Evolutionary conservation across 2,113 vertebrate species (phyloP).

Genomic region (Protobothrops mucrosquamatus): DNA sequence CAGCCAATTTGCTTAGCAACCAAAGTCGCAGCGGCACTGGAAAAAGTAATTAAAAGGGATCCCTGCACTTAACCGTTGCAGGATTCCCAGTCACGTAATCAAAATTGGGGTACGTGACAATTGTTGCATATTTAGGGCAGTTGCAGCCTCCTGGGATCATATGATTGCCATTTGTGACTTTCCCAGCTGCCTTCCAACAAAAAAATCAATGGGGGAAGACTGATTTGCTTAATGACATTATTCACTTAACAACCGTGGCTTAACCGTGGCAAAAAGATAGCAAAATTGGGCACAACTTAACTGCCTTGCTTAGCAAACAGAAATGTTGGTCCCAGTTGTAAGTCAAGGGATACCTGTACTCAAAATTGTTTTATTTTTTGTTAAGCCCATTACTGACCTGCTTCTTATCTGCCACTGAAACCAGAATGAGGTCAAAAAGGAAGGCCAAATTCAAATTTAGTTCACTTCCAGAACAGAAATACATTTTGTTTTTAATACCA

Average conservation of each 20-base stretch:
- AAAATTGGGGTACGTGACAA: neutral
- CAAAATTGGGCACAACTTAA: neutral
- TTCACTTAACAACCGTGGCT: too few relatives aligned
- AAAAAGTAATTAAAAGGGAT: neutral
- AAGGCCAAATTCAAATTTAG: neutral
- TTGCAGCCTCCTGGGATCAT: too few relatives aligned
- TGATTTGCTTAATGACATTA: too few relatives aligned
- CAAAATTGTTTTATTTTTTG: neutral
- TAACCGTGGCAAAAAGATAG: neutral
- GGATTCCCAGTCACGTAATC: neutral
- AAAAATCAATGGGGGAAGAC: too few relatives aligned
- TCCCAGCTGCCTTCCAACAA: too few relatives aligned
- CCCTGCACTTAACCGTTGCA: neutral
- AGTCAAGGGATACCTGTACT: neutral
- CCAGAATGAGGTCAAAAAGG: neutral
- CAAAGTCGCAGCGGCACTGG: neutral
- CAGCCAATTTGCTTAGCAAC: neutral
- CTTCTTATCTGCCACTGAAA: neutral
- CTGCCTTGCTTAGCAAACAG: neutral
- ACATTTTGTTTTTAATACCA: neutral
- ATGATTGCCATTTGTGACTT: neutral
- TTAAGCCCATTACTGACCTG: neutral
- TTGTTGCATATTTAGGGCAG: neutral
- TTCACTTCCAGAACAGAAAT: neutral
- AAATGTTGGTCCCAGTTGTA: neutral